phyloP scores from a whole-genome alignment of 2,797 vertebrate species.

The Bryconaethiops microstoma region DNA sequence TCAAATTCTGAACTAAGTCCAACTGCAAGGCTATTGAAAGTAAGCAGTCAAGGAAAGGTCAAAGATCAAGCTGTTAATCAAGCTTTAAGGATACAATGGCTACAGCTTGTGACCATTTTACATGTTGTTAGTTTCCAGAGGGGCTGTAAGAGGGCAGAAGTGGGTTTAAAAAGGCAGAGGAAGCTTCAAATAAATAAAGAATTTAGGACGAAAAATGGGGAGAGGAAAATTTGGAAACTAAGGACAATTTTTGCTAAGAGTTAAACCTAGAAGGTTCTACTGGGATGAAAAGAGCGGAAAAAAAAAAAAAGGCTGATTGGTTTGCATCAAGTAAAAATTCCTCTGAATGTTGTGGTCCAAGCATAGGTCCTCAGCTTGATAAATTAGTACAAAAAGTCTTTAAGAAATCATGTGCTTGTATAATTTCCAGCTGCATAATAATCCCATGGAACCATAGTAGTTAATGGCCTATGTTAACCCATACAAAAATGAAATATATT shows the following conservation, averaged over 20 bases:
- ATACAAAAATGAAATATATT: conserved; percentile 17
- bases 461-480: conserved; percentile 77
- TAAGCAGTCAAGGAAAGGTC: conserved; percentile 61
- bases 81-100: conserved; percentile 79
- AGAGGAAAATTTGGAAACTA: conserved; percentile 48
- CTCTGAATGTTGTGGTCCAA: conserved; percentile 58
- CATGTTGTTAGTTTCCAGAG: conserved; percentile 55
- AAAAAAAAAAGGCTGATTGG: conserved; percentile 62
- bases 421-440: conserved; percentile 78
- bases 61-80: conserved; percentile 69
- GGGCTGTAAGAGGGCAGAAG: conserved; percentile 40
- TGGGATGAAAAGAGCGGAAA: conserved; percentile 56
- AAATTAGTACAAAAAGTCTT: conserved; percentile 76
- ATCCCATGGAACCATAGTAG: conserved; percentile 76
- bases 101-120: conserved; percentile 72
- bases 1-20: conserved; percentile 59
- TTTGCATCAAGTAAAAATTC: conserved; percentile 59
- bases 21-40: conserved; percentile 70
- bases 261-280: conserved; percentile 42
- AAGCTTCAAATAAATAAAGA: conserved; percentile 47
- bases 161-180: conserved; percentile 46
- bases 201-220: conserved; percentile 48
- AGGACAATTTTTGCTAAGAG: conserved; percentile 62
- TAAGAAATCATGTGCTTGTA: conserved; percentile 84
- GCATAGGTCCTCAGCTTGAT: conserved; percentile 70